These are phyloP conservation scores for Limonius californicus DNA, from an alignment of 1,140 invertebrate genomes.

Conservation along the genomic window DNA sequence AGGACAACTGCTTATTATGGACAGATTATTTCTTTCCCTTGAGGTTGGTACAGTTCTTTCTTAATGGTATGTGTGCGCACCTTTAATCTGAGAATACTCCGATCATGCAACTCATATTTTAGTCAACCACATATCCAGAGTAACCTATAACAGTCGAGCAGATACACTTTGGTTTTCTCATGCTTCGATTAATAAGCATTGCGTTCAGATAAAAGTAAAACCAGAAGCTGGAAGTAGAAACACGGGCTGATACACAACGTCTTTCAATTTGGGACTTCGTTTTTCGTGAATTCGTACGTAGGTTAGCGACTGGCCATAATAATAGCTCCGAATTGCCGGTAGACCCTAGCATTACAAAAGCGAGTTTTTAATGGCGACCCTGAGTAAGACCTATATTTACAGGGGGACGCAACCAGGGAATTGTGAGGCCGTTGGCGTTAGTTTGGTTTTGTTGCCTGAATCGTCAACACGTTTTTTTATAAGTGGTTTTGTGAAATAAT, in stretches of 20 bases:
- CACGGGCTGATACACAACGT: too few species aligned
- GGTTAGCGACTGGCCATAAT: constrained; percentile 32
- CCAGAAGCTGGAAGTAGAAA: too few species aligned
- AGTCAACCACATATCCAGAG: background rate
- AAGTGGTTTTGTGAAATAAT: background rate
- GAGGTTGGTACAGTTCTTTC: background rate
- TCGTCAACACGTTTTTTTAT: constrained; percentile 15
- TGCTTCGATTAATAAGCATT: constrained; percentile 3
- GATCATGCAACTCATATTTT: background rate
- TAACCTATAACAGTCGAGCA: background rate
- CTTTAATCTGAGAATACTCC: background rate
- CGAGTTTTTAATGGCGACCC: constrained; percentile 45
- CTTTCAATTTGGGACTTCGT: background rate
- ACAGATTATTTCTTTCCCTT: background rate
- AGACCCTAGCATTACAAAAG: constrained; percentile 44
- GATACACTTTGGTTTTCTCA: background rate
- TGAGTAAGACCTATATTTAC: constrained; percentile 38
- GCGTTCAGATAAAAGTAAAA: background rate
- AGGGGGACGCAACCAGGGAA: constrained; percentile 30
- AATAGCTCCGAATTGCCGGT: constrained; percentile 36
- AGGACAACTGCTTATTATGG: constrained; percentile 4
- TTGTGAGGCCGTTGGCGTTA: constrained; percentile 27
- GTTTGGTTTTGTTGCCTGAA: constrained; percentile 29
- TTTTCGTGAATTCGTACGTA: constrained; percentile 1
- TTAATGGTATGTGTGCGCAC: background rate